Evolutionary conservation across 2,113 vertebrate genomes (phyloP), one percentile per base, ranked within the genome.

Genomic region (Etheostoma cragini): DNA sequence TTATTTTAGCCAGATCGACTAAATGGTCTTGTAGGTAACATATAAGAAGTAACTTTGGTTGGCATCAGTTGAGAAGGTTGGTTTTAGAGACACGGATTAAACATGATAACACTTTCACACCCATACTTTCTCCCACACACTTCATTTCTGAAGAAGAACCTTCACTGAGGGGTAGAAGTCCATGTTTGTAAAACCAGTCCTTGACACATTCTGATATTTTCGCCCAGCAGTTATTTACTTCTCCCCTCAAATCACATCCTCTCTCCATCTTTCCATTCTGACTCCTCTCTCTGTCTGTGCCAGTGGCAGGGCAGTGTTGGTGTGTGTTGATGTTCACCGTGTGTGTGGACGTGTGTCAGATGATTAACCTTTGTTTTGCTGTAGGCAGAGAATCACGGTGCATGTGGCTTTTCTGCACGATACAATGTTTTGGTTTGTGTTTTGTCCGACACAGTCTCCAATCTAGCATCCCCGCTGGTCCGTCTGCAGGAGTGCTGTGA

Each of bases 351-450:
- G 26, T 45, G 78, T 78, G 75, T 82, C 72, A 52, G 77, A 83
- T 50, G 45, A 93, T 94, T 95, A 95, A 95, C 93, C 87, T 85
- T 72, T 7, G 78, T 92, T 90, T 87, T 72, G 85, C 90, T 88
- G 90, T 89, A 93, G 80, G 93, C 81, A 72, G 78, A 94, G 80
- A 81, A 87, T 86, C 89, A 88, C 80, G 22, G 88, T 91, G 93
- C 93, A 94, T 94, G 93, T 80, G 65, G 92, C 91, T 92, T 91
- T 87, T 80, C 61, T 91, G 90, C 92, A 93, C 91, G 89, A 75
- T 89, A 85, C 84, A 0, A 50, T 87, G 81, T 87, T 84, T 62
- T 66, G 78, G 85, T 87, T 91, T 84, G 77, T 56, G 78, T 91
- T 85, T 84, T 46, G 78, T 93, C 85, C 79, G 81, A 89, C 88